These are phyloP conservation scores for Ageneiosus marmoratus DNA, from an alignment of 2,113 vertebrate genomes.

Conservation along the genomic window DNA sequence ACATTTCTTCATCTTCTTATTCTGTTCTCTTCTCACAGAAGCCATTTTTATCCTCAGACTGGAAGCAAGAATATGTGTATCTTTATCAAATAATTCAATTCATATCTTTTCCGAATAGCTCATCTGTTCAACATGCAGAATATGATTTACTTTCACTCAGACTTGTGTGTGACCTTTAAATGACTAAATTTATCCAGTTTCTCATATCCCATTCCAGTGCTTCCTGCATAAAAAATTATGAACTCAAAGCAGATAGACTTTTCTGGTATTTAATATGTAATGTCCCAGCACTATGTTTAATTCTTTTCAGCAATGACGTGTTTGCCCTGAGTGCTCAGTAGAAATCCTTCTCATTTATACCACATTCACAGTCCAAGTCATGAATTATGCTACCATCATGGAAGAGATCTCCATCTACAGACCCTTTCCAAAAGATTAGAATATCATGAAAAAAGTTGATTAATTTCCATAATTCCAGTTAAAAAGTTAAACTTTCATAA, in stretches of 20 bases:
- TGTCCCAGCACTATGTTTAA: background rate
- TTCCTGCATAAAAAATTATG: background rate
- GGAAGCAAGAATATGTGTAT: background rate
- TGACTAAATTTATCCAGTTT: background rate
- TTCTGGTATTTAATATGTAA: background rate
- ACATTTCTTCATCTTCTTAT: background rate
- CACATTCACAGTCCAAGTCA: conserved; percentile 71
- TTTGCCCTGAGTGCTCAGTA: conserved; percentile 78
- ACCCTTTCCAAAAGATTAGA: no score
- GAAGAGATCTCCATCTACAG: background rate
- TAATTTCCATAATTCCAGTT: no score
- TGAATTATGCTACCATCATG: background rate
- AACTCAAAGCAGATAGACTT: background rate
- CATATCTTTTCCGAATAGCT: background rate
- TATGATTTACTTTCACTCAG: background rate
- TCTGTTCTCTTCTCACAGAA: no score
- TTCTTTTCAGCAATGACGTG: background rate
- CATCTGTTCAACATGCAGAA: conserved; percentile 17
- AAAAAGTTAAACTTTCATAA: no score
- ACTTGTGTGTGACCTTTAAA: conserved; percentile 9
- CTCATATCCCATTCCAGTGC: background rate
- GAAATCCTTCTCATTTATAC: conserved; percentile 76
- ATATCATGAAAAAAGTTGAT: no score
- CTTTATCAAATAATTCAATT: background rate
- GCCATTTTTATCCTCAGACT: background rate